Percentiles rank a stretch among this genome's conserved stretches.
These are phyloP conservation scores for Machimus rusticus DNA, from an alignment of 2,888 invertebrate genomes.

Conservation along the genomic window DNA sequence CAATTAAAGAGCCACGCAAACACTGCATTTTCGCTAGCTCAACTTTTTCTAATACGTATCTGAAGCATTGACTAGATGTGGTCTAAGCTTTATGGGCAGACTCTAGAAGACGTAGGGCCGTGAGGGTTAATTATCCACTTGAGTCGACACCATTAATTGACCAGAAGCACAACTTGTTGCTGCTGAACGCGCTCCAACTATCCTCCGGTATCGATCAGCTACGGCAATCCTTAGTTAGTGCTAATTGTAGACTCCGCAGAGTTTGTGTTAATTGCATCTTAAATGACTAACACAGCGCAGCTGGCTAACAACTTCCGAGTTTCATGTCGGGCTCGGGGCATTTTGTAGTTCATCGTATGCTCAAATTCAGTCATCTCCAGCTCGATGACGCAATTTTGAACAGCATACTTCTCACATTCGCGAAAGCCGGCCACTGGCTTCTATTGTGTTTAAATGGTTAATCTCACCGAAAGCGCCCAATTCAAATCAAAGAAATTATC, in stretches of 20 bases:
- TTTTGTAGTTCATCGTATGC: neutral
- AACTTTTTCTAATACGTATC: neutral
- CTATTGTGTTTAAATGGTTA: neutral
- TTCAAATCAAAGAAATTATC: neutral
- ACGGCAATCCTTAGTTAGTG: neutral
- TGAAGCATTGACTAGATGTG: neutral
- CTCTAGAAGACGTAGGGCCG: neutral
- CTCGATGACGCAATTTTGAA: neutral
- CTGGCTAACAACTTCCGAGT: neutral
- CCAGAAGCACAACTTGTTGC: neutral
- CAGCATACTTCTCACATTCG: neutral
- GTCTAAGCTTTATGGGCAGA: neutral
- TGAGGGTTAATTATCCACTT: neutral
- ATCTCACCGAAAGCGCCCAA: neutral
- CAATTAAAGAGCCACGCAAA: neutral
- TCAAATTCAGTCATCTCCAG: neutral
- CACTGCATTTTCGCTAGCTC: neutral
- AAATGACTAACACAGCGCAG: neutral
- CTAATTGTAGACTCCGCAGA: neutral
- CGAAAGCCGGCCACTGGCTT: neutral
- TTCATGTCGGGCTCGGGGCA: neutral
- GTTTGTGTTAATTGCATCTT: neutral
- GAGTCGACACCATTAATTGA: neutral
- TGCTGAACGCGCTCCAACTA: neutral
- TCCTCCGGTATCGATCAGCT: neutral